Evolutionary conservation across 2,113 vertebrate species (phyloP).

Genomic region (Salvator merianae): DNA sequence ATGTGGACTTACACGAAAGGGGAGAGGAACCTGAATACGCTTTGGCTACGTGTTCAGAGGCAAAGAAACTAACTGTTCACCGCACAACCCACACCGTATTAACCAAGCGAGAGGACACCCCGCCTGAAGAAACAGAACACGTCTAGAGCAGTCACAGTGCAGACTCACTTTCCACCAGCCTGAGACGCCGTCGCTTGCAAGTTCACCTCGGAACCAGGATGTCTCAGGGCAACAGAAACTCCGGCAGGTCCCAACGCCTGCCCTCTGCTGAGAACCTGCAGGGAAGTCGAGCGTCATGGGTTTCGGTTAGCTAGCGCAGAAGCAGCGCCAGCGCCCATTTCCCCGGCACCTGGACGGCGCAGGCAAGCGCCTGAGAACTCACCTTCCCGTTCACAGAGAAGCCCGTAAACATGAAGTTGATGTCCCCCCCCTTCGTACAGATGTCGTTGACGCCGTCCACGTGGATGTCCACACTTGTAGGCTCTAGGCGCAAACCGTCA

Average conservation of each 20-base stretch:
- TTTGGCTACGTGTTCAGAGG: no score
- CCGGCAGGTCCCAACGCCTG: slow-evolving; percentile 89
- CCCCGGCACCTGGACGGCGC: no score
- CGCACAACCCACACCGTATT: no score
- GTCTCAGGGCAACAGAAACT: slow-evolving; percentile 86
- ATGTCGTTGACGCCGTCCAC: slow-evolving; percentile 94
- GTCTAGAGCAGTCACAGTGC: no score
- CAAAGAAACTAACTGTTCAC: neutral
- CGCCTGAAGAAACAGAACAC: no score
- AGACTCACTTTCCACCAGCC: slow-evolving; percentile 91
- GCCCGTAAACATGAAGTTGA: slow-evolving; percentile 97
- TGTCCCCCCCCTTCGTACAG: slow-evolving; percentile 96
- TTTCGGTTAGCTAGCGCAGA: neutral
- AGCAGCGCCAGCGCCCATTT: neutral
- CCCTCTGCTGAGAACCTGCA: slow-evolving; percentile 93
- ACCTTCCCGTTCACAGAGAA: slow-evolving; percentile 95
- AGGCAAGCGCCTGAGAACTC: neutral
- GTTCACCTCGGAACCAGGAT: slow-evolving; percentile 77
- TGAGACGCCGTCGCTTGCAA: slow-evolving; percentile 87
- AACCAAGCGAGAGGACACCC: no score
- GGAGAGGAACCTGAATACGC: neutral
- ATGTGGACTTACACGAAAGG: no score
- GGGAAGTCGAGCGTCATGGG: neutral
- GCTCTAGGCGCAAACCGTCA: slow-evolving; percentile 75
- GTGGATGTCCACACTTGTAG: slow-evolving; percentile 91